Evolutionary conservation across 2,888 invertebrate species (phyloP).

Genomic region (Gonocerus acuteangulatus): DNA sequence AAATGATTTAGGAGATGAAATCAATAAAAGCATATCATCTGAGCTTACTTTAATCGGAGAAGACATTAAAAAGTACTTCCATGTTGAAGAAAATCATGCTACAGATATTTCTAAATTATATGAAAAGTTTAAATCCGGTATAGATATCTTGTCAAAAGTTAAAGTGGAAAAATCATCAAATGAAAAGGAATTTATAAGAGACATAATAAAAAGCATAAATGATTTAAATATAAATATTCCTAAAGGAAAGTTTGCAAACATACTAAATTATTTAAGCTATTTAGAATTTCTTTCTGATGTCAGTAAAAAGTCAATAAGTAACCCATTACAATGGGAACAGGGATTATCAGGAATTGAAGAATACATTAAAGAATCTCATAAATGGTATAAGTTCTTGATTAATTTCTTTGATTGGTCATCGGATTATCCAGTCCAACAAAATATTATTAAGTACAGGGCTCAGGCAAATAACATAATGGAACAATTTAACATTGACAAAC

Average conservation of each 20-base stretch:
- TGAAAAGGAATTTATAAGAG: neutral
- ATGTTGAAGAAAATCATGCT: neutral
- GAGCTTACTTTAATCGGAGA: neutral
- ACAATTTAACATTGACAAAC: neutral
- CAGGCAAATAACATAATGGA: neutral
- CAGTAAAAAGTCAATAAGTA: neutral
- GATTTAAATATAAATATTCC: neutral
- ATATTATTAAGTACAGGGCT: neutral
- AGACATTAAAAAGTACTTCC: neutral
- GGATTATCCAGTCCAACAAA: neutral
- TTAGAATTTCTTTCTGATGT: conserved; percentile 1
- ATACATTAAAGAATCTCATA: neutral
- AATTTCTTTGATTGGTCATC: neutral
- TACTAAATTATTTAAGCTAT: neutral
- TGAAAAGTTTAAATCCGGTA: neutral
- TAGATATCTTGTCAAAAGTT: neutral
- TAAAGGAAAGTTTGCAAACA: neutral
- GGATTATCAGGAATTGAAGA: neutral
- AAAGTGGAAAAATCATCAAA: neutral
- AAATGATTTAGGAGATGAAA: conserved; percentile 1
- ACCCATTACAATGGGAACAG: neutral
- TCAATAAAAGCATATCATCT: neutral
- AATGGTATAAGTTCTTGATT: neutral
- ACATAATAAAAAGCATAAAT: neutral
- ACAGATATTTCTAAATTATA: neutral